These are phyloP conservation scores for Pygocentrus nattereri DNA, from an alignment of 2,797 vertebrate species.

Conservation along the genomic window DNA sequence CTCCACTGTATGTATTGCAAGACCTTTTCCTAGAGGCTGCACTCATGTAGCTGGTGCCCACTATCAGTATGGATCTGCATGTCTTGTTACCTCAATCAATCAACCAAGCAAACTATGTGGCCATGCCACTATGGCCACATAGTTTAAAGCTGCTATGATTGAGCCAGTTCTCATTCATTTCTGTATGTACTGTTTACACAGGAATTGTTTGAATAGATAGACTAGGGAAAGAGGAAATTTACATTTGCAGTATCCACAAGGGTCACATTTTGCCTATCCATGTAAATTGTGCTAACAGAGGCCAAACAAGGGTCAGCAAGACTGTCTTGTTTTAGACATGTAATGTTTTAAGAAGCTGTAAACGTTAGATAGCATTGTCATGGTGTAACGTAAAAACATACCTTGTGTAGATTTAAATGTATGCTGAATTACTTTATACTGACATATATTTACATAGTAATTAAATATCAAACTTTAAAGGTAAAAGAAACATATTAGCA, in stretches of 20 bases:
- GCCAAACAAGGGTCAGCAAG: background rate
- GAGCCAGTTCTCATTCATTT: background rate
- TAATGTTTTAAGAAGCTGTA: too few species aligned
- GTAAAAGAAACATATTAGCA: too few species aligned
- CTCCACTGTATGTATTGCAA: background rate
- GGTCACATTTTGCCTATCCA: background rate
- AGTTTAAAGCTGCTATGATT: background rate
- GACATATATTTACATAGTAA: too few species aligned
- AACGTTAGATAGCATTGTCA: too few species aligned
- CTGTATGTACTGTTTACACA: background rate
- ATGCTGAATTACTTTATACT: too few species aligned
- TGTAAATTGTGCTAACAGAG: background rate
- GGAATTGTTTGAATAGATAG: background rate
- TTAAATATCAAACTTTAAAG: too few species aligned
- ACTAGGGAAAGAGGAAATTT: background rate
- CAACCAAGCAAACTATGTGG: background rate
- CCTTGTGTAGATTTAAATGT: too few species aligned
- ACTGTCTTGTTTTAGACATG: background rate
- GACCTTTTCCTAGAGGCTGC: background rate
- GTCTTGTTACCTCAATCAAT: background rate
- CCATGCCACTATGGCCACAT: background rate
- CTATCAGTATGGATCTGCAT: background rate
- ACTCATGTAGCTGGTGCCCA: background rate
- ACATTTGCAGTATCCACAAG: conserved; percentile 10
- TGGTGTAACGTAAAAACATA: too few species aligned